Percentiles rank a stretch among this genome's conserved stretches.
Evolutionary conservation across 2,888 invertebrate genomes (phyloP).

Genomic region (Thecophora atra): DNA sequence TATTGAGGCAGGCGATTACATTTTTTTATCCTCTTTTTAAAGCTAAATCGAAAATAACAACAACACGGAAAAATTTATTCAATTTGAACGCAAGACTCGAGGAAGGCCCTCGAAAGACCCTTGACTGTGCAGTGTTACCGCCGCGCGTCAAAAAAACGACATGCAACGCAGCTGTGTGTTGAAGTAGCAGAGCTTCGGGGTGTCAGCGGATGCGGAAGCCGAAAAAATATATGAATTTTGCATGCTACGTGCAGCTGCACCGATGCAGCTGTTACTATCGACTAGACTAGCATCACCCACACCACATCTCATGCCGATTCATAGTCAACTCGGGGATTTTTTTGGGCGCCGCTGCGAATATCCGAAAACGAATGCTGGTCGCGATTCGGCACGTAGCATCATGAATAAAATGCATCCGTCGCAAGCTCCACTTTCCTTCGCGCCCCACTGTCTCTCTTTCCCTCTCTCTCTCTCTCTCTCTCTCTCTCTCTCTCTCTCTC

Average conservation of each 20-base stretch:
- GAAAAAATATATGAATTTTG: conserved; percentile 28
- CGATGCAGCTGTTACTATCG: background rate
- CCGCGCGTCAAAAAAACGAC: background rate
- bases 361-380: conserved; percentile 8
- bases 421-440: background rate
- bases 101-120: background rate
- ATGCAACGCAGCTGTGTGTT: background rate
- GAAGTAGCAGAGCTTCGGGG: background rate
- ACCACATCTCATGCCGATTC: background rate
- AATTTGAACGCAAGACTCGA: background rate
- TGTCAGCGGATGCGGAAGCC: conserved; percentile 22
- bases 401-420: background rate
- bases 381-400: conserved; percentile 23
- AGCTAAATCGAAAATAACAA: background rate
- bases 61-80: background rate
- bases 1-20: background rate
- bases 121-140: background rate
- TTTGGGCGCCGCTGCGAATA: conserved; percentile 29
- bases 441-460: background rate
- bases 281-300: background rate
- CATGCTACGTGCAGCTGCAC: conserved; percentile 9
- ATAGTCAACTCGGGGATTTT: conserved; percentile 18
- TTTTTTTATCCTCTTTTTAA: background rate
- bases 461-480: background rate
- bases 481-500: background rate